phyloP scores from a whole-genome alignment of 1,140 invertebrate genomes.

The Neuroterus valhalla region DNA sequence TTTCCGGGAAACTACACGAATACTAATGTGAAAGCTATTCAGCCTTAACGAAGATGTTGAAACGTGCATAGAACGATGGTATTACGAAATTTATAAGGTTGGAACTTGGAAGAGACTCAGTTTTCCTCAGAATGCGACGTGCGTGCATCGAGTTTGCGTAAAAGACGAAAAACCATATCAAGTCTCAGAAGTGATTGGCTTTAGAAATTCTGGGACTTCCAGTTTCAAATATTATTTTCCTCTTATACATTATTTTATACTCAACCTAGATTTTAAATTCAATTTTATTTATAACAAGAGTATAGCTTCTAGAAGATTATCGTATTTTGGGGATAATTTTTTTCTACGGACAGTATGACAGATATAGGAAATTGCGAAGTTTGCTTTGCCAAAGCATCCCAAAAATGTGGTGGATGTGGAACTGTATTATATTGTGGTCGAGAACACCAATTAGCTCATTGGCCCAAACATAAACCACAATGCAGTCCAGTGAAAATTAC shows the following conservation, averaged over 20 bases:
- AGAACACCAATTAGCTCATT: background rate
- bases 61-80: too few relatives aligned
- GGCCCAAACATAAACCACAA: background rate
- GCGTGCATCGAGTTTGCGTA: background rate
- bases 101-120: conserved; percentile 4
- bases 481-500: background rate
- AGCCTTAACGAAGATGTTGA: too few relatives aligned
- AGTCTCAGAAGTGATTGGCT: too few relatives aligned
- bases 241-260: too few relatives aligned
- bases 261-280: too few relatives aligned
- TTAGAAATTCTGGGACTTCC: too few relatives aligned
- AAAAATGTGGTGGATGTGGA: conserved; percentile 15
- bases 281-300: too few relatives aligned
- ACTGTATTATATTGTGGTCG: conserved; percentile 3
- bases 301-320: too few relatives aligned
- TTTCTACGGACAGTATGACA: background rate
- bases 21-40: background rate
- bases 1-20: background rate
- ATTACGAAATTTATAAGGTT: background rate
- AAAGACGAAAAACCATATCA: too few relatives aligned
- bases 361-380: background rate
- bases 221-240: too few relatives aligned
- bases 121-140: background rate
- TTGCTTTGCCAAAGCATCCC: background rate
- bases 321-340: background rate